Conservation (phyloP, 2,888 invertebrate species). For the Cantharis rufa region DNA sequence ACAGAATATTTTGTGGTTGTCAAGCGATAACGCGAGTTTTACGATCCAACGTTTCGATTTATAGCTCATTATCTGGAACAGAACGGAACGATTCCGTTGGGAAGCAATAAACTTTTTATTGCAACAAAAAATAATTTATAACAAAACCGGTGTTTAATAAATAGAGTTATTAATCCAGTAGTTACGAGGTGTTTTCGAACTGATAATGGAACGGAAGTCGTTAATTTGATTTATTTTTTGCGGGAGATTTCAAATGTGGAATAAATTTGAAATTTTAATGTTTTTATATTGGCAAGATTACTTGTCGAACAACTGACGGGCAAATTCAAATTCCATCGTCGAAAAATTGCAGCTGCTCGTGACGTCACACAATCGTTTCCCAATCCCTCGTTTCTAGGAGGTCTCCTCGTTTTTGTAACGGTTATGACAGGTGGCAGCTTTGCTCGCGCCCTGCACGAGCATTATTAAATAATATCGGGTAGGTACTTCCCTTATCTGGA, state of each 20-base stretch:
- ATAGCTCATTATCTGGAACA: background rate
- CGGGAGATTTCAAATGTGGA: background rate
- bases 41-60: background rate
- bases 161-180: background rate
- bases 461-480: slow-evolving; percentile 4
- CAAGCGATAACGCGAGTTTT: background rate
- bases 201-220: background rate
- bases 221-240: background rate
- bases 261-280: background rate
- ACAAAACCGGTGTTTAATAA: background rate
- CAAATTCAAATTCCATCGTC: slow-evolving; percentile 17
- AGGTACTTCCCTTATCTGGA: slow-evolving; percentile 18
- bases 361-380: slow-evolving; percentile 27
- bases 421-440: slow-evolving; percentile 35
- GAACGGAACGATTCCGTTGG: background rate
- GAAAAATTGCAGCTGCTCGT: slow-evolving; percentile 28
- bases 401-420: slow-evolving; percentile 29
- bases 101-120: background rate
- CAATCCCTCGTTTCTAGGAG: slow-evolving; percentile 21
- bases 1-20: background rate
- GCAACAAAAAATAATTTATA: background rate
- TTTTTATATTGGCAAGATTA: slow-evolving; percentile 5
- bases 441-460: slow-evolving; percentile 30
- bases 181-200: background rate
- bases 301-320: slow-evolving; percentile 19